These are phyloP conservation scores for Rallus crepitans DNA, from an alignment of 2,797 vertebrate genomes.

Conservation along the genomic window DNA sequence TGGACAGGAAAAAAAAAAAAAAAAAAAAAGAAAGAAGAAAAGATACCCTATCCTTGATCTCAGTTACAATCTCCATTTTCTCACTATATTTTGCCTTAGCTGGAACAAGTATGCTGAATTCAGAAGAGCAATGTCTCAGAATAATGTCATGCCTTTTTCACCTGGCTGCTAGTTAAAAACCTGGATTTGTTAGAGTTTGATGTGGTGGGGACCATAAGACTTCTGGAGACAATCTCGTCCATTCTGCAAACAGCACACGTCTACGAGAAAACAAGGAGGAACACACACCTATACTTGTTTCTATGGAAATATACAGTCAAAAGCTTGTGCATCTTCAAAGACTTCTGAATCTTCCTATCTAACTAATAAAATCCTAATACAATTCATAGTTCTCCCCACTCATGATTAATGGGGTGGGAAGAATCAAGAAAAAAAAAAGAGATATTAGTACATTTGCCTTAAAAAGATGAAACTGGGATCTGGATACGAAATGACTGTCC, in stretches of 20 bases:
- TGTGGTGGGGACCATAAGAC: rapidly evolving
- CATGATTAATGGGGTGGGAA: too few species aligned
- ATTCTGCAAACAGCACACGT: background rate
- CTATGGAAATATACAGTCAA: background rate
- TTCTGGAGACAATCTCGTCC: background rate
- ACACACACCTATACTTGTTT: background rate
- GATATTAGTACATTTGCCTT: background rate
- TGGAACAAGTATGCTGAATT: background rate
- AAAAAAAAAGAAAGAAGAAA: too few species aligned
- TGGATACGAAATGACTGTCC: background rate
- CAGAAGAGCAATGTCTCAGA: background rate
- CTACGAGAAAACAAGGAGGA: background rate
- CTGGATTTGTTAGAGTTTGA: background rate
- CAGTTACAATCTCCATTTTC: background rate
- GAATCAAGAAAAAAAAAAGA: background rate
- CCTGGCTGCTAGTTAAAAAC: background rate
- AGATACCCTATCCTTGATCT: background rate
- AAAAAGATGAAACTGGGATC: background rate
- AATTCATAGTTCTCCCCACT: background rate
- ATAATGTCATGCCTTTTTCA: background rate
- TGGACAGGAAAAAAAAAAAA: background rate
- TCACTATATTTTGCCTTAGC: background rate
- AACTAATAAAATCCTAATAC: background rate
- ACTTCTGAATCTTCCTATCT: background rate
- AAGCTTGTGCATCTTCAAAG: background rate